phyloP scores from a whole-genome alignment of 2,888 invertebrate species.

The Bedellia somnulentella region DNA sequence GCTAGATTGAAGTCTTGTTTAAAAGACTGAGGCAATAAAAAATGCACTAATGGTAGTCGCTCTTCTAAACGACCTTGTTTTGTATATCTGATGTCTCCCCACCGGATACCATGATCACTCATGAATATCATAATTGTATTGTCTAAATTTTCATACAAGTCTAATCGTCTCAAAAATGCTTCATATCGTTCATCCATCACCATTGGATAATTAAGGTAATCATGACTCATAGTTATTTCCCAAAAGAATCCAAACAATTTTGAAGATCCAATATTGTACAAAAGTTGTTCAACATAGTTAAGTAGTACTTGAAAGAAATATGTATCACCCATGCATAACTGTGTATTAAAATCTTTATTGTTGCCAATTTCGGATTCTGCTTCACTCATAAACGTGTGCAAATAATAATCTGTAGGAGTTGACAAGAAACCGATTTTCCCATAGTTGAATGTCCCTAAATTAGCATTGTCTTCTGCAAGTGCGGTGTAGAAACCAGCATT shows the following conservation, averaged over 20 bases:
- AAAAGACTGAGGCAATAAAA: slow-evolving; percentile 75
- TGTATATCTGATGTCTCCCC: slow-evolving; percentile 80
- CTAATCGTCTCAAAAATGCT: slow-evolving; percentile 58
- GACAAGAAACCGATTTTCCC: slow-evolving; percentile 72
- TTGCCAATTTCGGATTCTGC: slow-evolving; percentile 70
- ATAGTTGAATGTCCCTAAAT: slow-evolving; percentile 81
- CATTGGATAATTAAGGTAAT: slow-evolving; percentile 77
- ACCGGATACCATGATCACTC: slow-evolving; percentile 90
- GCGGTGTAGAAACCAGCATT: slow-evolving; percentile 74
- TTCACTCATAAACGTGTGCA: slow-evolving; percentile 72
- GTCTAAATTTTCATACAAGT: slow-evolving; percentile 57
- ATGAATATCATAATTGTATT: slow-evolving; percentile 71
- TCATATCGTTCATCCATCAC: slow-evolving; percentile 70
- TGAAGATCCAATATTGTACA: slow-evolving; percentile 55
- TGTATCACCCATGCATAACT: slow-evolving; percentile 70
- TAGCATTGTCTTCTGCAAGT: slow-evolving; percentile 81
- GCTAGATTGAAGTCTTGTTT: slow-evolving; percentile 62
- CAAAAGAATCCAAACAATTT: slow-evolving; percentile 83
- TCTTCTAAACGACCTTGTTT: slow-evolving; percentile 88
- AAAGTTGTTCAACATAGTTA: slow-evolving; percentile 69
- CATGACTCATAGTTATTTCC: slow-evolving; percentile 83
- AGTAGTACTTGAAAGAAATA: slow-evolving; percentile 72
- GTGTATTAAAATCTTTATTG: slow-evolving; percentile 64
- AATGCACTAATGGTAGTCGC: slow-evolving; percentile 77
- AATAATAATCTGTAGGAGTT: slow-evolving; percentile 86